Base-by-base conservation (phyloP, 2,888 invertebrate genomes). In the Serrognathus titanus region DNA sequence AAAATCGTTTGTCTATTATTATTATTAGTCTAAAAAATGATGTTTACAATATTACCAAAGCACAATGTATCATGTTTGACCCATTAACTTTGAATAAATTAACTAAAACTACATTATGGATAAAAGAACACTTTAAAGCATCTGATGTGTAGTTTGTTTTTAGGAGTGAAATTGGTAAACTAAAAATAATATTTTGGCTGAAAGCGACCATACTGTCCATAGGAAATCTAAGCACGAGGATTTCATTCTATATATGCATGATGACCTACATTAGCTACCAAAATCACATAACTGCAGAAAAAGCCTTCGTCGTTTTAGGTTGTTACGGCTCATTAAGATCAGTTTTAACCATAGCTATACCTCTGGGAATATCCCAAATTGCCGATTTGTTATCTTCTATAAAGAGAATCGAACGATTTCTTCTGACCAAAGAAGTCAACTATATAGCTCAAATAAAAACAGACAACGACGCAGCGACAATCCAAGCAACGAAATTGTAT, bases 311-410 rank as follows among this genome's bases (percentile, higher is more conserved):
- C 57, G 84, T 94, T 48, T 88, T 93, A n/a, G 89, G 94, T 7
- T 90, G 94, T 74, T 95, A 92, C 79, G 93, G 92, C 69, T 89
- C 93, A 54, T 79, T 96, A 57, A 82, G 92, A 36, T 87, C 90
- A 66, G 88, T 91, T 10, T 89, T 96, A 86, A 92, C 92, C 0
- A 87, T 94, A 10, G 92, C 91, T 77, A 90, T 96, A 67, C 95
- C 97, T 0, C 88, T 89, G 79, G 90, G 87, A 47, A 86, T 94
- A 63, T 86, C 89, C 1, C 87, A 89, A 79, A 82, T 88, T 43
- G 89, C 92, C 0, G 94, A 95, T 79, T 85, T 88, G 0, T 77
- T 83, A 35, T 89, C 94, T 48, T 88, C 91, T 2, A 83, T 90
- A 55, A 82, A 82, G 58, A 82, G 94, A 57, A 79, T 94, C 20